A percentile compares a stretch with the other conserved stretches of the same genome.
Conservation (phyloP, 2,797 vertebrate species). For the Sebastes kiyomatsui region DNA sequence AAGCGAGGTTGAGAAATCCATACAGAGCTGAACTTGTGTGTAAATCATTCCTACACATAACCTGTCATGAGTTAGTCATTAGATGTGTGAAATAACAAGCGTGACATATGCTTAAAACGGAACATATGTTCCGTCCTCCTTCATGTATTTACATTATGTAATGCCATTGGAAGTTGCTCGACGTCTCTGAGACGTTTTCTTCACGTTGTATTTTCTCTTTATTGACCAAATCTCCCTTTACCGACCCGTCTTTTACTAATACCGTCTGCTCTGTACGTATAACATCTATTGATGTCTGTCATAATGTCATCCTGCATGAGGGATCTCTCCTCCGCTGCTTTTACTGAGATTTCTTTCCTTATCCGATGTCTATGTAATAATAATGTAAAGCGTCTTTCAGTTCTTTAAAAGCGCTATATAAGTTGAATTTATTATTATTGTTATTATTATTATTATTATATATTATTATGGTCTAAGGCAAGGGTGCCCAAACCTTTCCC, state of each 20-base stretch:
- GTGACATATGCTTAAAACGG: constrained; percentile 25
- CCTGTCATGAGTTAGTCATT: constrained; percentile 64
- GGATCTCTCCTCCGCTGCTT: background rate
- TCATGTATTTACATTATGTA: background rate
- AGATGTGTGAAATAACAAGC: constrained; percentile 40
- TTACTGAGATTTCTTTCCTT: background rate
- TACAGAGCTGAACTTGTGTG: constrained; percentile 12
- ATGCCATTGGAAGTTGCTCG: background rate
- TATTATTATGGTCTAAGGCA: background rate
- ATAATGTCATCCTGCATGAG: too few species aligned
- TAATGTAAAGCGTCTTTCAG: too few species aligned
- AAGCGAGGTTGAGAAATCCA: constrained; percentile 57
- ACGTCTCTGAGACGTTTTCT: background rate
- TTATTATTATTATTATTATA: too few species aligned
- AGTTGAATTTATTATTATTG: too few species aligned
- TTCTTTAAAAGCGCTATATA: too few species aligned
- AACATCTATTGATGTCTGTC: background rate
- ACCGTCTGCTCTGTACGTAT: background rate
- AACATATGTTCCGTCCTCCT: background rate
- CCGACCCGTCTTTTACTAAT: background rate
- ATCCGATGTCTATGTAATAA: background rate
- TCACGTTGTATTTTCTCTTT: background rate
- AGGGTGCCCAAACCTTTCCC: too few species aligned
- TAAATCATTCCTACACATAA: constrained; percentile 71
- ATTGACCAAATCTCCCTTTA: background rate